These are phyloP conservation scores for Verasper variegatus DNA, from an alignment of 2,113 vertebrate species.

Conservation along the genomic window DNA sequence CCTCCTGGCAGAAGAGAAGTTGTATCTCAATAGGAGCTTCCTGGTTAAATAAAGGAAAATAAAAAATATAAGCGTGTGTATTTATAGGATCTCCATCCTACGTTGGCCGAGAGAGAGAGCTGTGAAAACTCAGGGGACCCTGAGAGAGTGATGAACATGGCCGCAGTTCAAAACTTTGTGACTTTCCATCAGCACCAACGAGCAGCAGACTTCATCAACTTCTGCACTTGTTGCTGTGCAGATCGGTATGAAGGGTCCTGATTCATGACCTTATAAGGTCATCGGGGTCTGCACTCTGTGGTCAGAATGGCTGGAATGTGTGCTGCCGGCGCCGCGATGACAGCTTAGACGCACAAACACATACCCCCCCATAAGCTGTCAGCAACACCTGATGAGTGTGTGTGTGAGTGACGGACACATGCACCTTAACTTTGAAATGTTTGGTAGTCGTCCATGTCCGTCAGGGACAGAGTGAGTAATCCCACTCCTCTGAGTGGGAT, in stretches of 20 bases:
- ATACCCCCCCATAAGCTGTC: slow-evolving; percentile 19
- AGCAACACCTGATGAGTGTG: slow-evolving; percentile 21
- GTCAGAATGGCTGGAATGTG: slow-evolving; percentile 43
- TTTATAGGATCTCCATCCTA: too few species aligned
- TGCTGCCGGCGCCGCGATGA: slow-evolving; percentile 24
- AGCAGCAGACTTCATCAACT: too few species aligned
- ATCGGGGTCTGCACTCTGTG: slow-evolving; percentile 7
- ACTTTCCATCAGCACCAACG: too few species aligned
- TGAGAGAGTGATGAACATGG: too few species aligned
- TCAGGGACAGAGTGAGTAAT: background rate
- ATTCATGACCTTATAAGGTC: slow-evolving; percentile 34
- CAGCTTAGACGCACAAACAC: slow-evolving; percentile 9
- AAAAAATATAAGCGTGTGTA: too few species aligned
- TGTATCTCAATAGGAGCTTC: too few species aligned
- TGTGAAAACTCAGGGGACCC: too few species aligned
- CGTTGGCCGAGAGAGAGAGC: too few species aligned
- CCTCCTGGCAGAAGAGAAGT: too few species aligned
- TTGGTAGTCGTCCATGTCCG: slow-evolving; percentile 8
- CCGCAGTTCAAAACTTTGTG: too few species aligned
- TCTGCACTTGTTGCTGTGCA: background rate
- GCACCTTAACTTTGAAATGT: background rate
- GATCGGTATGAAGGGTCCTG: background rate
- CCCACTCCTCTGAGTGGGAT: background rate
- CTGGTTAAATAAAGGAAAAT: too few species aligned
- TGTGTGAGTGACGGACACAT: background rate